Evolutionary conservation across 2,797 vertebrate genomes (phyloP), one percentile per base, ranked within the genome.

Genomic region (Sebastes taczanowskii): DNA sequence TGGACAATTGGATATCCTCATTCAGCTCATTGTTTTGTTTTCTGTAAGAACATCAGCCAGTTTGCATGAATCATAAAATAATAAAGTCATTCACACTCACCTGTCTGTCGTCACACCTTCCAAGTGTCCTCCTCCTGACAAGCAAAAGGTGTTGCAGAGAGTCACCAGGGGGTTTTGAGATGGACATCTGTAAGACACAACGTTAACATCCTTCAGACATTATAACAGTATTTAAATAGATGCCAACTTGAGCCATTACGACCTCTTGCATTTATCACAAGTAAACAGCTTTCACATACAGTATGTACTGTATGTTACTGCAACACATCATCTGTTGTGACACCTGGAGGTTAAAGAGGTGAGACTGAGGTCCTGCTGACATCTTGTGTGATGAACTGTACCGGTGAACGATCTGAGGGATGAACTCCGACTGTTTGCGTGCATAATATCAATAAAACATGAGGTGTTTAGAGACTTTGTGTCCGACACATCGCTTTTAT

Each of bases 361-460:
- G 80, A 84, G 67, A 53, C 79, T 25, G 83, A 86, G 74, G 77
- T 78, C 86, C 72, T 35, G 74, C 76, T 79, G 82, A 86, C 86
- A 76, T 60, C 63, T 56, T 78, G 84, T 74, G 59, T 87, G 72
- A 87, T 79, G 75, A 71, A 71, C 52, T 22, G 23, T 77, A 68
- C 38, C 18, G 2, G 18, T 60, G 70, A 81, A 13, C 2, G 18
- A 63, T 69, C 73, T 64, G 74, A 88, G 71, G 81, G 60, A 76
- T 82, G 73, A 86, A 79, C 77, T 78, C 58, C 0, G 22, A 79
- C 78, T 86, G 80, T 84, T 87, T 80, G 71, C 55, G 16, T 62
- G 65, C 66, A 29, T 32, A 80, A 73, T 73, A 92, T 92, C 85
- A 91, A 93, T 92, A 91, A 93, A 89, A 93, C 92, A 93, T 89